Evolutionary conservation across 92 coral and sea anemone genomes (phyloP), one percentile per base, ranked within the genome.

Genomic region (Parazoanthus atlanticus): DNA sequence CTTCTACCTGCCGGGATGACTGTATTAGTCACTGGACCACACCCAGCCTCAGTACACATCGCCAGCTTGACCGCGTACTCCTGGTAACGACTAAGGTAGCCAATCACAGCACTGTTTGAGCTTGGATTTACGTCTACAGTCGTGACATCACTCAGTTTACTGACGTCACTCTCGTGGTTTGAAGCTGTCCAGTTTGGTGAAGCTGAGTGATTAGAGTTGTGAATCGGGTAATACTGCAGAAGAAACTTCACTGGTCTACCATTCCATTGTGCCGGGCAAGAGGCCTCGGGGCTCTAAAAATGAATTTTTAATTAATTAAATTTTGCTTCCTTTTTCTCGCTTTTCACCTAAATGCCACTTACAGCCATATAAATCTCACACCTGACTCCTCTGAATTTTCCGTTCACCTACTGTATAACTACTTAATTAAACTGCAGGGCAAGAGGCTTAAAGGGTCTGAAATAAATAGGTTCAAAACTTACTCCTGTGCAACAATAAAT

Each of bases 1-100:
- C 6, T 12, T 21, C 7, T 15, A 81, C 86, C 86, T 34, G 86
- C 49, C 10, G 2, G 3, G 9, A 81, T 81, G 30, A 2, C 23
- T 38, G 21, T 65, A 1, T 4, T 36, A 15, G 49, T 82, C 32
- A 8, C 31, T 64, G 33, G 86, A 10, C 86, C 86, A 82, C 86
- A 82, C 10, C 86, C 86, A 21, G 86, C 76, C 26, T 82, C 86
- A 25, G 86, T 82, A 13, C 86, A 82, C 86, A 82, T 82, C 25
- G 56, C 13, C 25, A 82, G 19, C 2, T 0, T 25, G 54, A 82
- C 58, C 11, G 0, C 23, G 86, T 82, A 82, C 13, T 65, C 75
- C 56, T 66, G 86, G 75, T 2, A 82, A 38, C 75, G 75, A 66
- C 23, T 41, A 82, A 82, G 86, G 26, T 61, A 7, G 49, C 86